Percentiles rank a stretch among this genome's conserved stretches.
Evolutionary conservation across 2,113 vertebrate genomes (phyloP).

Genomic region (Channa maculata): DNA sequence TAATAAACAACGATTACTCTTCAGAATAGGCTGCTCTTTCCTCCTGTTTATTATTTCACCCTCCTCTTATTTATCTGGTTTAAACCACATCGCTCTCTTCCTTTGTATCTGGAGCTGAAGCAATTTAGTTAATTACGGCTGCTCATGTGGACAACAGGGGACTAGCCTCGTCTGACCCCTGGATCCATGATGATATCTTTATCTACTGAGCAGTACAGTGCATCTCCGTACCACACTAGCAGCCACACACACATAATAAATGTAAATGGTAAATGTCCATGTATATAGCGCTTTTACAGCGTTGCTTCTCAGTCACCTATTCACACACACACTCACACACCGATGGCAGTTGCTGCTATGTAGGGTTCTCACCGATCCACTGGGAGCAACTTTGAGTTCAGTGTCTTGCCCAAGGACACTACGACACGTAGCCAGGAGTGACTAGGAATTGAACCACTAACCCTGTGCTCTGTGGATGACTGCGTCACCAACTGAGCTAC

Average conservation of each 20-base stretch:
- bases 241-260: background rate
- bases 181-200: conserved; percentile 41
- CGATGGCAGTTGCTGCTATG: too few relatives aligned
- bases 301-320: too few relatives aligned
- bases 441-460: too few relatives aligned
- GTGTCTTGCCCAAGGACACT: too few relatives aligned
- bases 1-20: background rate
- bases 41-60: background rate
- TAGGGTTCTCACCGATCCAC: too few relatives aligned
- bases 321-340: too few relatives aligned
- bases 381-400: too few relatives aligned
- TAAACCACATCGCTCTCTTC: conserved; percentile 13
- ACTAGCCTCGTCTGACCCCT: conserved; percentile 36
- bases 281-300: too few relatives aligned
- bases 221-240: background rate
- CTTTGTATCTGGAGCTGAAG: conserved; percentile 47
- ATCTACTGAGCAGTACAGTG: conserved; percentile 21
- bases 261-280: too few relatives aligned
- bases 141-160: conserved; percentile 47
- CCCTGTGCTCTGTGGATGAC: too few relatives aligned
- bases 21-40: background rate
- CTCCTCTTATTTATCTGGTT: background rate
- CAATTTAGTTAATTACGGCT: conserved; percentile 56
- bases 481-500: too few relatives aligned
- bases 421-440: too few relatives aligned